phyloP scores from a whole-genome alignment of 2,888 invertebrate species.

The Drosophila gaucha region DNA sequence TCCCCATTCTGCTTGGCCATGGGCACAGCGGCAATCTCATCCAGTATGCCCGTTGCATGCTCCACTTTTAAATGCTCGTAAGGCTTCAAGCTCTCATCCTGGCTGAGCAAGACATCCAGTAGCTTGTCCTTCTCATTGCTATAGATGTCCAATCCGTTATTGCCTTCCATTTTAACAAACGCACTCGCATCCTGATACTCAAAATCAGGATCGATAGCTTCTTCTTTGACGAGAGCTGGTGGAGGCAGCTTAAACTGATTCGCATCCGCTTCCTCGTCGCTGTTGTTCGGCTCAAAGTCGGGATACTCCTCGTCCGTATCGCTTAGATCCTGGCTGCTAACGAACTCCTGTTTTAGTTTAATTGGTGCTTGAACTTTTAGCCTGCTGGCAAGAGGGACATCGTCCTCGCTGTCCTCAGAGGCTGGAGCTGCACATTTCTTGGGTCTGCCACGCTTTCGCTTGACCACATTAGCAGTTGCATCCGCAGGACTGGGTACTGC shows the following conservation, averaged over 20 bases:
- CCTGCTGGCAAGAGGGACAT: slow-evolving; percentile 64
- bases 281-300: slow-evolving; percentile 70
- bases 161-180: slow-evolving; percentile 74
- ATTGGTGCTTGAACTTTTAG: slow-evolving; percentile 44
- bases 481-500: slow-evolving; percentile 22
- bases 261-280: slow-evolving; percentile 66
- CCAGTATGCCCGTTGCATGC: slow-evolving; percentile 61
- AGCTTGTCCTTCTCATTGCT: slow-evolving; percentile 80
- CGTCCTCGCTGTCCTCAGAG: slow-evolving; percentile 63
- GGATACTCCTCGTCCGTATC: slow-evolving; percentile 77
- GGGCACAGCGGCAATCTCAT: slow-evolving; percentile 78
- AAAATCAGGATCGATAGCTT: slow-evolving; percentile 63
- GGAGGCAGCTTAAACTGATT: slow-evolving; percentile 53
- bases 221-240: slow-evolving; percentile 65
- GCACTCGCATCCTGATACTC: slow-evolving; percentile 71
- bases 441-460: slow-evolving; percentile 52
- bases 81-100: slow-evolving; percentile 64
- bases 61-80: slow-evolving; percentile 72
- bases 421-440: slow-evolving; percentile 33
- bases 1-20: slow-evolving; percentile 63
- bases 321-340: slow-evolving; percentile 48
- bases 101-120: slow-evolving; percentile 72
- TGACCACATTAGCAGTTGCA: slow-evolving; percentile 2
- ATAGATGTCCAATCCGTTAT: slow-evolving; percentile 64
- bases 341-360: slow-evolving; percentile 49